Base-by-base conservation (phyloP, 1,140 invertebrate genomes). In the Drosophila repletoides region DNA sequence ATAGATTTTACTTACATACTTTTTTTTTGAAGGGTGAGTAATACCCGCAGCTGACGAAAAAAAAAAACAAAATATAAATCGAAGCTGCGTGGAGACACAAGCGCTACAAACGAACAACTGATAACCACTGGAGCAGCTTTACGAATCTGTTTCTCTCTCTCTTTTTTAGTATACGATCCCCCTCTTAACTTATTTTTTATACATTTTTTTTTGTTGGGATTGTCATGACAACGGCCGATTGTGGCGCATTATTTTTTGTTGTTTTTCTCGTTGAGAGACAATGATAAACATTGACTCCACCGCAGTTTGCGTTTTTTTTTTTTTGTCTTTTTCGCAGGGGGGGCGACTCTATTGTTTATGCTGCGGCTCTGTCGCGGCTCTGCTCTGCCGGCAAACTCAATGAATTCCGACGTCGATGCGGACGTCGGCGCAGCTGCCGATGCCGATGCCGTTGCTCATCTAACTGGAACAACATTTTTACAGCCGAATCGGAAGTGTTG, bases 381-480 rank as follows among this genome's bases (percentile, higher is more conserved):
- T 10, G 22, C 15, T 31, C 17, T 55, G 59, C 49, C 58, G 58
- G 63, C 36, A 22, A 49, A 46, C 29, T 49, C 45, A 31, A 43
- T 55, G 61, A 74, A 53, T 74, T 55, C 29, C 56, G 52, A 72
- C 74, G 74, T 21, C 40, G 45, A 65, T 84, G 80, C 55, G n/a
- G n/a, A n/a, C n/a, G n/a, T n/a, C n/a, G n/a, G n/a, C n/a, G n/a
- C n/a, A n/a, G n/a, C n/a, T n/a, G n/a, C n/a, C n/a, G n/a, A n/a
- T 74, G 59, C 29, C 56, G 52, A 72, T 79, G 74, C 24, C 40
- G 45, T 68, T 84, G 80, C 55, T 84, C 71, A 84, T 74, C 80
- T 77, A 69, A 86, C 58, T 86, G 79, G 80, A 84, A 84, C 80
- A 71, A 41, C 38, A 41, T 60, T 64, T 60, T 64, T 48, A 29